Conservation (phyloP, 2,113 vertebrate genomes). For the Ageneiosus marmoratus region DNA sequence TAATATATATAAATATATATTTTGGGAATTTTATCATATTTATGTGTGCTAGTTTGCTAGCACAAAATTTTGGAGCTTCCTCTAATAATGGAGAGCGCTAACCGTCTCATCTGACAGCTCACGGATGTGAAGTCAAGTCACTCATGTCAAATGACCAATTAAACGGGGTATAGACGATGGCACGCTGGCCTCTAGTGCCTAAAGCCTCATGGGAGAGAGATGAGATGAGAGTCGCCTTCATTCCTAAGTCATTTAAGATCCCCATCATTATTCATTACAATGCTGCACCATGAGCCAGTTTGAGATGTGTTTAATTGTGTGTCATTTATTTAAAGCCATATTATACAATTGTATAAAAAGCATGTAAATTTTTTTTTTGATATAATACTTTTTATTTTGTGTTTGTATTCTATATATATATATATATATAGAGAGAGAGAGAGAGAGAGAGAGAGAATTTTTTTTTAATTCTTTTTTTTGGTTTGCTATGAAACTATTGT, state of each 20-base stretch:
- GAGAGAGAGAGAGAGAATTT: no score
- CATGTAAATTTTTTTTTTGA: not conserved
- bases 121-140: slow-evolving; percentile 68
- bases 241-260: slow-evolving; percentile 75
- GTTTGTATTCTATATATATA: not conserved
- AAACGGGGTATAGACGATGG: slow-evolving; percentile 73
- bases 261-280: slow-evolving; percentile 76
- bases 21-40: not conserved
- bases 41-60: slow-evolving; percentile 18
- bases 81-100: slow-evolving; percentile 67
- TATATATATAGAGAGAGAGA: no score
- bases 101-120: slow-evolving; percentile 59
- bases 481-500: not conserved
- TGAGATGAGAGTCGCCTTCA: slow-evolving; percentile 72
- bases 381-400: not conserved
- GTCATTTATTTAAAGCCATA: slow-evolving; percentile 16
- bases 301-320: slow-evolving; percentile 64
- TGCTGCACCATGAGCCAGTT: slow-evolving; percentile 61
- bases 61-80: slow-evolving; percentile 64
- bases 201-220: slow-evolving; percentile 69
- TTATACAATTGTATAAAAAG: not conserved
- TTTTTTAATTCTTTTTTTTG: not conserved
- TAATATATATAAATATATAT: no score
- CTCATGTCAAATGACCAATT: slow-evolving; percentile 79
- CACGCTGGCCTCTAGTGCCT: slow-evolving; percentile 69